These are phyloP conservation scores for Lepidocyrtoides sp. DNA, from an alignment of 2,888 invertebrate species.

Conservation along the genomic window DNA sequence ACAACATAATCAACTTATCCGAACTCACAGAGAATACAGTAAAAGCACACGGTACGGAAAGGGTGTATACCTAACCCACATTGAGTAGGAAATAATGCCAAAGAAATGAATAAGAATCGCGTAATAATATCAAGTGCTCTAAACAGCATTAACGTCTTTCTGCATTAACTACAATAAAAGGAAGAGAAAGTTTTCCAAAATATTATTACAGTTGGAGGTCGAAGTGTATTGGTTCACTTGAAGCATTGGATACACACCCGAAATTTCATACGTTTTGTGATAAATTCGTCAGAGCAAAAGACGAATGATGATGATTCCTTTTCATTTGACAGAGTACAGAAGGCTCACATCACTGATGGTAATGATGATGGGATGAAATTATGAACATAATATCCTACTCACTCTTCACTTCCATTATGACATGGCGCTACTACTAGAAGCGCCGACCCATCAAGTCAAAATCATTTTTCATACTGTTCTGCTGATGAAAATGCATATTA, in stretches of 20 bases:
- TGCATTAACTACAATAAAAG: slow-evolving; percentile 12
- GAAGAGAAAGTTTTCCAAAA: neutral
- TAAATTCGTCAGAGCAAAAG: neutral
- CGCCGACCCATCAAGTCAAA: neutral
- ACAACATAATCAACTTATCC: slow-evolving; percentile 9
- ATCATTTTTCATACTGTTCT: neutral
- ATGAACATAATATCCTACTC: neutral
- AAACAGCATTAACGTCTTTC: neutral
- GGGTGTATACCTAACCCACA: no score
- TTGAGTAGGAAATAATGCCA: neutral
- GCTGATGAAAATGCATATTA: neutral
- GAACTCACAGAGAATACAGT: neutral
- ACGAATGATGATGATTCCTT: slow-evolving; percentile 11
- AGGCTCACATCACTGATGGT: neutral
- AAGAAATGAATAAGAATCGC: neutral
- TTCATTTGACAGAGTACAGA: slow-evolving; percentile 18
- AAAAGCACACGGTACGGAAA: neutral
- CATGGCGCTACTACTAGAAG: neutral
- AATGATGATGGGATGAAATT: neutral
- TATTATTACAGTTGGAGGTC: slow-evolving; percentile 8
- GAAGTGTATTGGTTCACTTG: neutral
- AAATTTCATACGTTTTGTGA: slow-evolving; percentile 13
- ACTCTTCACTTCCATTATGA: neutral
- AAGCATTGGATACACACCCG: neutral
- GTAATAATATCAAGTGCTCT: neutral